Conservation (phyloP, 2,888 invertebrate genomes). For the Lasioglossum lativentre region DNA sequence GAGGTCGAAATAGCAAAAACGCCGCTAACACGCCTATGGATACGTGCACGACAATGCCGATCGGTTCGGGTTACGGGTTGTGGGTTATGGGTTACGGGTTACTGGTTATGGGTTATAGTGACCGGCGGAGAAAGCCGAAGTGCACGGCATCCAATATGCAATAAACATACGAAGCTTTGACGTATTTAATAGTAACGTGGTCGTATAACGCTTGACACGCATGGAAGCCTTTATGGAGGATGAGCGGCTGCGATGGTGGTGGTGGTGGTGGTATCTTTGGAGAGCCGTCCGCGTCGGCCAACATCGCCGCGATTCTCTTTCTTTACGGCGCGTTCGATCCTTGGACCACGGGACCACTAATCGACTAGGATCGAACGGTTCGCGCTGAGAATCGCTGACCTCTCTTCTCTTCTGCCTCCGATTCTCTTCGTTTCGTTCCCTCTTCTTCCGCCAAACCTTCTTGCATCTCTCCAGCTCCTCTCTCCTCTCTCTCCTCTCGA, state of each 20-base stretch:
- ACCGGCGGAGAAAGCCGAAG: slow-evolving; percentile 69
- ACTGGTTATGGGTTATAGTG: slow-evolving; percentile 57
- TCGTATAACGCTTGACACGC: slow-evolving; percentile 84
- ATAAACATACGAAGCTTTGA: slow-evolving; percentile 83
- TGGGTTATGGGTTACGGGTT: slow-evolving; percentile 67
- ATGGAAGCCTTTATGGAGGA: slow-evolving; percentile 81
- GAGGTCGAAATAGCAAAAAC: neutral
- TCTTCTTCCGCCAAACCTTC: slow-evolving; percentile 36
- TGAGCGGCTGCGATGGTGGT: slow-evolving; percentile 62
- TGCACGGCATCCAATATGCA: slow-evolving; percentile 83
- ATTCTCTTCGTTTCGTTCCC: slow-evolving; percentile 38
- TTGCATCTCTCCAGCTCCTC: slow-evolving; percentile 37
- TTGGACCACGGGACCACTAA: slow-evolving; percentile 33
- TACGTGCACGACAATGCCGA: slow-evolving; percentile 64
- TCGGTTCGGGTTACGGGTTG: slow-evolving; percentile 69
- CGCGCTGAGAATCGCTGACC: slow-evolving; percentile 75
- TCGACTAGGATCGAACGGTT: slow-evolving; percentile 26
- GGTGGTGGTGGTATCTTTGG: slow-evolving; percentile 67
- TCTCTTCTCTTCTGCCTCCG: slow-evolving; percentile 37
- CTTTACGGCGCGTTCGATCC: slow-evolving; percentile 5
- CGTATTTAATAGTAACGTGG: slow-evolving; percentile 84
- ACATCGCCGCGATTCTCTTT: slow-evolving; percentile 73
- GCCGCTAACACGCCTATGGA: neutral
- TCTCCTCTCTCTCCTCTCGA: slow-evolving; percentile 13
- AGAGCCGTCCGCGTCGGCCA: slow-evolving; percentile 57